Evolutionary conservation across 2,888 invertebrate genomes (phyloP).

Genomic region (Agonopterix subpropinquella): DNA sequence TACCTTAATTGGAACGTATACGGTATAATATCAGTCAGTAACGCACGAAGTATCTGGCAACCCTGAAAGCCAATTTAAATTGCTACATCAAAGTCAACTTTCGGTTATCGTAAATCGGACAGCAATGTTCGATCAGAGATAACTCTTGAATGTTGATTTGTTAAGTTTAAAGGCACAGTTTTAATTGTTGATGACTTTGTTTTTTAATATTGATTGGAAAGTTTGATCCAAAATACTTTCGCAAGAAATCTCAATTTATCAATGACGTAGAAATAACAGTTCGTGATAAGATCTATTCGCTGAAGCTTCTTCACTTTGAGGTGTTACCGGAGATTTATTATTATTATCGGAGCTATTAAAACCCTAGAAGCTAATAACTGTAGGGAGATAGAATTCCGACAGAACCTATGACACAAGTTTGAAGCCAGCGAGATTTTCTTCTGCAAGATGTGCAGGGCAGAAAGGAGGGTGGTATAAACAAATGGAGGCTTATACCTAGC

Average conservation of each 20-base stretch:
- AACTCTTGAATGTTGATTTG: conserved; percentile 23
- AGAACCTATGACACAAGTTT: no score
- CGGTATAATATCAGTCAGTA: no score
- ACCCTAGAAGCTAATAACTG: no score
- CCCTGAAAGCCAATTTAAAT: conserved; percentile 14
- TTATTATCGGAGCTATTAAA: neutral
- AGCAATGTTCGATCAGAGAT: conserved; percentile 16
- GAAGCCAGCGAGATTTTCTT: no score
- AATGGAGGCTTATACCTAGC: no score
- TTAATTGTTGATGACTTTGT: conserved; percentile 7
- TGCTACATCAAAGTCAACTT: conserved; percentile 26
- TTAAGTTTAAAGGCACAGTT: conserved; percentile 24
- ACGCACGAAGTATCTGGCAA: neutral
- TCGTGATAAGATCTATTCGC: no score
- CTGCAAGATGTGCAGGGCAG: no score
- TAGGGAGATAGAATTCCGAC: no score
- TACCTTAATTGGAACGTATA: no score
- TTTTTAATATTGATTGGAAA: conserved; percentile 13
- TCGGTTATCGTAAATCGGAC: conserved; percentile 20
- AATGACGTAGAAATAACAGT: no score
- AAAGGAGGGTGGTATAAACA: no score
- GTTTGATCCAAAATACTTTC: conserved; percentile 13
- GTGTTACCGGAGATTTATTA: neutral
- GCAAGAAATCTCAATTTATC: conserved; percentile 2
- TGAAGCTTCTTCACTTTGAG: neutral